Percentiles rank a stretch among this genome's conserved stretches.
Conservation (phyloP, 2,888 invertebrate species). For the Labia minor region DNA sequence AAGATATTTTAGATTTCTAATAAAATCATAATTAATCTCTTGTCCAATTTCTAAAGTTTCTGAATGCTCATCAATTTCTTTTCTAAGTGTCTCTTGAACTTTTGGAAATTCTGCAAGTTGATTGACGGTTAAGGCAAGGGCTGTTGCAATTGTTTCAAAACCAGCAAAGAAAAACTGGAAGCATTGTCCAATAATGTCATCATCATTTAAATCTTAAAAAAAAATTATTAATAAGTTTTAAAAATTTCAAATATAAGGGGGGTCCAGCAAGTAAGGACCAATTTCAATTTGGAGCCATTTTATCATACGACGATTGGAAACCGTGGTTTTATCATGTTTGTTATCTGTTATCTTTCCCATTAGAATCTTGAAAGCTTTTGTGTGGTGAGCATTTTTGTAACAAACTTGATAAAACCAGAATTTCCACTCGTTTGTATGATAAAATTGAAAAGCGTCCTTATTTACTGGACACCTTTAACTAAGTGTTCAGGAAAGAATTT, state of each 20-base stretch:
- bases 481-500: no score
- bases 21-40: neutral
- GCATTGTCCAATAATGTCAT: neutral
- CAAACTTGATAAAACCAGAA: no score
- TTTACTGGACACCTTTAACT: no score
- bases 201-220: constrained; percentile 16
- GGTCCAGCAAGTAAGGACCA: no score
- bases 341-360: no score
- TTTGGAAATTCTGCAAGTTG: neutral
- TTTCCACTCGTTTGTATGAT: no score
- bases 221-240: neutral
- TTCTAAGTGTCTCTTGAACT: neutral
- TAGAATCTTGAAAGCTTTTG: no score
- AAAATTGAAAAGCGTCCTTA: no score
- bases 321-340: no score
- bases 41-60: neutral
- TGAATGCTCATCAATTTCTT: neutral
- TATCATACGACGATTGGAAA: no score
- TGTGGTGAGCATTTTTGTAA: no score
- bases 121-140: neutral
- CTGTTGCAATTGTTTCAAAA: neutral
- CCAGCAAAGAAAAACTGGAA: neutral
- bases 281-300: no score
- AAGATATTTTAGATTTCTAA: neutral
- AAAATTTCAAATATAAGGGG: neutral